These are phyloP conservation scores for Volucella inflata DNA, from an alignment of 2,888 invertebrate genomes.

Conservation along the genomic window DNA sequence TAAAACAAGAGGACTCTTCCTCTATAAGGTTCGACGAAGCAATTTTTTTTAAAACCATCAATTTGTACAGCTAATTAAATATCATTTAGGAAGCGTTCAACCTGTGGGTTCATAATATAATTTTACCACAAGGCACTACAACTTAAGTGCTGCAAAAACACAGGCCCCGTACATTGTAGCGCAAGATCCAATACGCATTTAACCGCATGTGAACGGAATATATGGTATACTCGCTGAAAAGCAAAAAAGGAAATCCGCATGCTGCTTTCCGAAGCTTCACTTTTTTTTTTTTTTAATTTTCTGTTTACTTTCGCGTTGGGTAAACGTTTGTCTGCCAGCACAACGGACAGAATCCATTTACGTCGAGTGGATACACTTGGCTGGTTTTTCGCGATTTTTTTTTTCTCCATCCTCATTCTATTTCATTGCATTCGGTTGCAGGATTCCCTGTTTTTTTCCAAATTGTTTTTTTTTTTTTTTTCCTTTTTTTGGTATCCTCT, in stretches of 20 bases:
- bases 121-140: no score
- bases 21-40: no score
- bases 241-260: constrained; percentile 11
- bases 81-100: no score
- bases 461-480: constrained; percentile 24
- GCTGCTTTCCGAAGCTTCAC: constrained; percentile 14
- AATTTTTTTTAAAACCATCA: no score
- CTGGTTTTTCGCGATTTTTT: constrained; percentile 27
- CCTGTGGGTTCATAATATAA: no score
- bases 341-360: constrained; percentile 51
- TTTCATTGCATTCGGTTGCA: background rate
- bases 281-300: constrained; percentile 5
- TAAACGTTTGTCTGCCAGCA: constrained; percentile 12
- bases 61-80: no score
- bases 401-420: background rate
- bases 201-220: constrained; percentile 29
- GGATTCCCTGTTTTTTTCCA: background rate
- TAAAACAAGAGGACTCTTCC: no score
- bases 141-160: background rate
- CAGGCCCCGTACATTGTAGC: background rate
- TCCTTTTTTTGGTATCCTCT: constrained; percentile 18
- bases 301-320: constrained; percentile 31
- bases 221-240: background rate
- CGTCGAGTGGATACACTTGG: constrained; percentile 45
- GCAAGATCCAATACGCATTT: constrained; percentile 32